These are phyloP conservation scores for Thymelicus sylvestris DNA, from an alignment of 2,888 invertebrate species.

Conservation along the genomic window DNA sequence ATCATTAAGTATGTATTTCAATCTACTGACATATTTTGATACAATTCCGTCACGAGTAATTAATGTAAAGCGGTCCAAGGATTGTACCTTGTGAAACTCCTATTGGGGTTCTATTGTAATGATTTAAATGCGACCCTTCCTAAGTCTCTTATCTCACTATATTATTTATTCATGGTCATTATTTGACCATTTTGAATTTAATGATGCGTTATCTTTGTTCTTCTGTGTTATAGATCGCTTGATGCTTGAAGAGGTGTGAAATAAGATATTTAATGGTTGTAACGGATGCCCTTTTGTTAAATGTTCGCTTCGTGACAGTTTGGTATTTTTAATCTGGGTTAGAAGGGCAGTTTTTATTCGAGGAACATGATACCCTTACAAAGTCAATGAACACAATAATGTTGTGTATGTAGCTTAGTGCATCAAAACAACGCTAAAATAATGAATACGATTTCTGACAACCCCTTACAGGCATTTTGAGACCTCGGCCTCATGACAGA, in stretches of 20 bases:
- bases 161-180: slow-evolving; percentile 84
- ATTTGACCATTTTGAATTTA: slow-evolving; percentile 82
- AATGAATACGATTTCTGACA: too few relatives aligned
- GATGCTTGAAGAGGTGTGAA: slow-evolving; percentile 75
- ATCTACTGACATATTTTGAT: slow-evolving; percentile 71
- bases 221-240: slow-evolving; percentile 70
- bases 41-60: slow-evolving; percentile 78
- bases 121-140: slow-evolving; percentile 62
- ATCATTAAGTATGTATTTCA: slow-evolving; percentile 48
- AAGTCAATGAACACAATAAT: too few relatives aligned
- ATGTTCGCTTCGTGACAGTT: slow-evolving; percentile 52
- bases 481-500: too few relatives aligned
- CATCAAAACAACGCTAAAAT: too few relatives aligned
- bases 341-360: slow-evolving; percentile 17
- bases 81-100: slow-evolving; percentile 65
- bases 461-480: too few relatives aligned
- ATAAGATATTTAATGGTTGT: slow-evolving; percentile 74
- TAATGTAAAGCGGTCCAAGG: slow-evolving; percentile 69
- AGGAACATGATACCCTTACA: slow-evolving; percentile 1
- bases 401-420: too few relatives aligned
- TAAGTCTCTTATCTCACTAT: slow-evolving; percentile 66
- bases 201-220: slow-evolving; percentile 80
- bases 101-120: slow-evolving; percentile 67
- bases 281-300: slow-evolving; percentile 65
- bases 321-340: slow-evolving; percentile 47